phyloP scores from a whole-genome alignment of 2,888 invertebrate species.

The Noctua fimbriata region DNA sequence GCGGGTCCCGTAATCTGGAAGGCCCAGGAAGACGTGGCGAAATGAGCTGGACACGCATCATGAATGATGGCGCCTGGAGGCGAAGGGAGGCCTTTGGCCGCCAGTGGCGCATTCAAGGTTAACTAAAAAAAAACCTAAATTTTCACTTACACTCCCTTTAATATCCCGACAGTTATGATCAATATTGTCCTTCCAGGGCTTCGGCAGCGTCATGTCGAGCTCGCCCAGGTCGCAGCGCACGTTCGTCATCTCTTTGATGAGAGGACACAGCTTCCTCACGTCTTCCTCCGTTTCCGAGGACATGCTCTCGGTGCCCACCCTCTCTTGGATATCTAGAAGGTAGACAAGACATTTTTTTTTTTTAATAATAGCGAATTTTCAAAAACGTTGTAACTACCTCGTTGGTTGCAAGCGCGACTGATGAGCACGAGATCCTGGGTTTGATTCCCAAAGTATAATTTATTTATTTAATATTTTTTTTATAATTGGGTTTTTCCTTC shows the following conservation, averaged over 20 bases:
- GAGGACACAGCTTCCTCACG: constrained; percentile 78
- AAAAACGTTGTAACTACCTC: background rate
- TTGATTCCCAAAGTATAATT: background rate
- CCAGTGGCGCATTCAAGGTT: no score
- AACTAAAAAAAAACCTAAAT: background rate
- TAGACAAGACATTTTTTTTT: background rate
- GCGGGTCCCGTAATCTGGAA: no score
- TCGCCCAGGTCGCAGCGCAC: constrained; percentile 81
- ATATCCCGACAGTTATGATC: constrained; percentile 86
- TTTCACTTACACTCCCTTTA: constrained; percentile 77
- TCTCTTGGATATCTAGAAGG: constrained; percentile 79
- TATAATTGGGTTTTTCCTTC: no score
- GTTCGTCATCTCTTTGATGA: constrained; percentile 80
- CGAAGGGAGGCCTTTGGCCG: no score
- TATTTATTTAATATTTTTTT: no score
- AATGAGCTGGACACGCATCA: no score
- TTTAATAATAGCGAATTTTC: background rate
- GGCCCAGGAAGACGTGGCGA: no score
- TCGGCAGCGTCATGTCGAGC: constrained; percentile 78
- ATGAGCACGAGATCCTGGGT: background rate
- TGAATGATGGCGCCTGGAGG: no score
- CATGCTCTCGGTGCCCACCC: constrained; percentile 81
- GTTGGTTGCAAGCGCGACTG: background rate
- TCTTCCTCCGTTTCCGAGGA: constrained; percentile 86
- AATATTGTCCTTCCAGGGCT: constrained; percentile 87